Conservation (phyloP, 2,113 vertebrate genomes). For the Lamprotornis superbus region DNA sequence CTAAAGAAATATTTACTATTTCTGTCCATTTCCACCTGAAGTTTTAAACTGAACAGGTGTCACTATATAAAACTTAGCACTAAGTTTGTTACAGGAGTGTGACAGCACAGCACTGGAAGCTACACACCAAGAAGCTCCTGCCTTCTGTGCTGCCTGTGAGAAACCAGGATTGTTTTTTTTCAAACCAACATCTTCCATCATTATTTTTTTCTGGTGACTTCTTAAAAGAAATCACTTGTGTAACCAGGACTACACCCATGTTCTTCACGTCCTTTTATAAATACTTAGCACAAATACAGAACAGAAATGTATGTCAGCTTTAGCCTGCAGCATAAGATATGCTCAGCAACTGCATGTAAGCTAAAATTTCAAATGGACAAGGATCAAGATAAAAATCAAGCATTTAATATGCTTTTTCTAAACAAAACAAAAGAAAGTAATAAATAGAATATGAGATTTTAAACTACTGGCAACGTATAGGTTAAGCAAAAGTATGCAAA, state of each 20-base stretch:
- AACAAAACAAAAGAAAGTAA: neutral
- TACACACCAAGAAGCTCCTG: neutral
- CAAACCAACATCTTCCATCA: neutral
- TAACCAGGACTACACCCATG: neutral
- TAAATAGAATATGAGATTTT: neutral
- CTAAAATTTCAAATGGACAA: neutral
- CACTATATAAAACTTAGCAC: neutral
- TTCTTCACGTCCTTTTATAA: neutral
- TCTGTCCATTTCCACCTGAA: neutral
- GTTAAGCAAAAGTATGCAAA: neutral
- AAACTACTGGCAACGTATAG: neutral
- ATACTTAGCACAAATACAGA: neutral
- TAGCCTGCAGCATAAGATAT: neutral
- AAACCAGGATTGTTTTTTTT: neutral
- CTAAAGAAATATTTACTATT: neutral
- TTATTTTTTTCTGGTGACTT: neutral
- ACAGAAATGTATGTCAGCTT: neutral
- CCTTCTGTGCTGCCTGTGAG: neutral
- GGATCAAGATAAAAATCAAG: neutral
- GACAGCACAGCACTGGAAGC: neutral
- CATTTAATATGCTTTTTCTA: neutral
- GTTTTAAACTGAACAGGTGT: neutral
- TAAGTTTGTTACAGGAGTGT: neutral
- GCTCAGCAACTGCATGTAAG: neutral
- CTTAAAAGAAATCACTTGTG: neutral